Conservation (phyloP, 2,797 vertebrate species). For the Parauchenoglanis ngamensis region DNA sequence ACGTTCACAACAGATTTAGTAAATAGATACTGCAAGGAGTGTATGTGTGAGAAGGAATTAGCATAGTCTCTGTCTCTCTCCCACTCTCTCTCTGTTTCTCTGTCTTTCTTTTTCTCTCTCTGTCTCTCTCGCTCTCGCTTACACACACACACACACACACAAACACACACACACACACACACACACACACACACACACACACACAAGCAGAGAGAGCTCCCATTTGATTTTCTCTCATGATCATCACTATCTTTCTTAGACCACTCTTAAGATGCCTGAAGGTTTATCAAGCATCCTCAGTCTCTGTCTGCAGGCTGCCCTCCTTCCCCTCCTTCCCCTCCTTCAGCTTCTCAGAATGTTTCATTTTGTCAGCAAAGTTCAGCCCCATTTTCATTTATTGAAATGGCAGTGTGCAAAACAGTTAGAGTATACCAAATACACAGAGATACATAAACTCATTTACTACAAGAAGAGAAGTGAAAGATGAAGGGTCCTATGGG, state of each 20-base stretch:
- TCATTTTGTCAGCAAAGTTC: conserved; percentile 55
- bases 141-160: not conserved
- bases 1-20: conserved; percentile 42
- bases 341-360: conserved; percentile 27
- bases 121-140: not conserved
- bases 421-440: conserved; percentile 38
- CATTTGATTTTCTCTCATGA: conserved; percentile 44
- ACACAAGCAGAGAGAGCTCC: conserved; percentile 20
- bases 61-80: conserved; percentile 27
- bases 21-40: conserved; percentile 28
- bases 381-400: conserved; percentile 45
- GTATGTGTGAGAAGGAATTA: conserved; percentile 34
- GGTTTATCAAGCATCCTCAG: conserved; percentile 49
- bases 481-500: conserved; percentile 18
- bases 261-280: conserved; percentile 44
- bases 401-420: conserved; percentile 50
- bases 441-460: conserved; percentile 41
- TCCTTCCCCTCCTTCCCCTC: conserved; percentile 37
- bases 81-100: not conserved
- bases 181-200: not conserved
- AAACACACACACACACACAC: not conserved
- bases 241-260: conserved; percentile 46
- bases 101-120: not conserved
- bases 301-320: conserved; percentile 41
- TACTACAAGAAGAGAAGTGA: conserved; percentile 3